These are phyloP conservation scores for Mormyrops boulengeri DNA, from an alignment of 2,797 vertebrate genomes.

Conservation along the genomic window DNA sequence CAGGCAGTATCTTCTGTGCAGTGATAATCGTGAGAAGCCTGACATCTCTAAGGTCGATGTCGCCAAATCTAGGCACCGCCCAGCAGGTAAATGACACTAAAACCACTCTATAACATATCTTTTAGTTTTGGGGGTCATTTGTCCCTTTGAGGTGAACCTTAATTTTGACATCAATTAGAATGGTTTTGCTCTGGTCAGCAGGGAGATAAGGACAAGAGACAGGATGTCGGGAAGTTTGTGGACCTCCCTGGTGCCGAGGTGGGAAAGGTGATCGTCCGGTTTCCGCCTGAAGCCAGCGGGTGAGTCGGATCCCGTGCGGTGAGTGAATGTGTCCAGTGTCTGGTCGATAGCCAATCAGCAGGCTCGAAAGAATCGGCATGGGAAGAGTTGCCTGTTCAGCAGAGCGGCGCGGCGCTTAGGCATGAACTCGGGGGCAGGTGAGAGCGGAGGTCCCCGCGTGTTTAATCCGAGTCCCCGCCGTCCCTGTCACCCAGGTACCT, in stretches of 20 bases:
- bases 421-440: not conserved
- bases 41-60: not conserved
- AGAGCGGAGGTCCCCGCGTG: not conserved
- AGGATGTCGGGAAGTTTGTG: slow-evolving; percentile 90
- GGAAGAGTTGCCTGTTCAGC: not conserved
- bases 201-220: slow-evolving; percentile 83
- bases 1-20: not conserved
- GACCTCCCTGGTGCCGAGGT: slow-evolving; percentile 95
- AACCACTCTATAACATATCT: no score
- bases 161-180: not conserved
- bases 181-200: slow-evolving; percentile 48
- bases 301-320: slow-evolving; percentile 49
- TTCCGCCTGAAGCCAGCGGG: slow-evolving; percentile 97
- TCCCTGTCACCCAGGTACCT: slow-evolving; percentile 68
- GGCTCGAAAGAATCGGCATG: not conserved
- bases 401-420: not conserved
- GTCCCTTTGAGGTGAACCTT: not conserved
- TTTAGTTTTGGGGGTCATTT: no score
- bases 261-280: slow-evolving; percentile 93
- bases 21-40: not conserved
- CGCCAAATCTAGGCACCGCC: not conserved
- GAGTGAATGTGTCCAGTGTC: not conserved
- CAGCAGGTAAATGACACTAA: not conserved
- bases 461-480: not conserved
- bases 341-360: not conserved